Evolutionary conservation across 1,140 invertebrate species (phyloP), one percentile per base, ranked within the genome.

Genomic region (Zaprionus lachaisei): DNA sequence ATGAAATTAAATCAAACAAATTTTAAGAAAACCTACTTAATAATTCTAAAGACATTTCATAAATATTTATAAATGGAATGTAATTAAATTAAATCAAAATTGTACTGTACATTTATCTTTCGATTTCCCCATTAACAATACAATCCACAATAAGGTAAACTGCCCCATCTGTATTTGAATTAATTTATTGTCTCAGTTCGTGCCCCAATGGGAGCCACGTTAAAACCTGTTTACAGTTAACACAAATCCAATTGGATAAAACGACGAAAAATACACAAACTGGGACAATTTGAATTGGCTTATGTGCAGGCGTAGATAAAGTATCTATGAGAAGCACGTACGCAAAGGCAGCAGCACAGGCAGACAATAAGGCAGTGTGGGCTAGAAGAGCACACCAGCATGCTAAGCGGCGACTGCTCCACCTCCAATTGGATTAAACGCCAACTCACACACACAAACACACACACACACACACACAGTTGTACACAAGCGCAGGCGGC

Each of bases 361-460:
- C 37, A 44, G 56, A 15, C 54, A 56, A 64, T 34, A 31, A 20
- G 63, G 57, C 26, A 28, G 56, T 67, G 55, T 71, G 49, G 44
- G 84, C 77, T 63, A 71, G 86, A 89, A 75, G 72, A 85, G 76
- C 56, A 79, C 72, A 51, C 72, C 83, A 77, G 65, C 66, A 86
- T 56, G 61, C 63, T 72, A 78, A 51, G 63, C 57, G 64, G 28
- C 51, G 26, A 28, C 75, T 72, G 76, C 85, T 90, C 82, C 81
- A 82, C 79, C 79, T 82, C 85, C 85, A 85, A 90, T 90, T 90
- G 85, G 86, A 90, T 90, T 90, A 90, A 85, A 51, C 65, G 69
- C 64, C 60, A 28, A 65, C 51, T 58, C 49, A 70, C 54, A 47
- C 49, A 64, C 26, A 56, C 12, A 14, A 0, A 49, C 44, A 31